Evolutionary conservation across 2,888 invertebrate genomes (phyloP).

Genomic region (Ormia ochracea): DNA sequence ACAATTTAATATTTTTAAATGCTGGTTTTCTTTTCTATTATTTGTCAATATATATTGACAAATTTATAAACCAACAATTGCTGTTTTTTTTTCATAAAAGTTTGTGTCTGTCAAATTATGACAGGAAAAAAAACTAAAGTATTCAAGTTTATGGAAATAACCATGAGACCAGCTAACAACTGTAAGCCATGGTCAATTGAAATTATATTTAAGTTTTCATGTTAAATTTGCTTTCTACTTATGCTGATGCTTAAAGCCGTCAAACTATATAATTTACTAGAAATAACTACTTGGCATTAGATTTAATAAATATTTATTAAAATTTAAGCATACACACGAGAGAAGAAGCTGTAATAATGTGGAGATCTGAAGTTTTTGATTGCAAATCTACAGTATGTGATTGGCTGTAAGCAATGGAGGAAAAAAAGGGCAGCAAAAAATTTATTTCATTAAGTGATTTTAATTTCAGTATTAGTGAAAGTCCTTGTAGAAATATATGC

Average conservation of each 20-base stretch:
- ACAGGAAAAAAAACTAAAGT: slow-evolving; percentile 11
- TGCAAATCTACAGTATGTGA: too few relatives aligned
- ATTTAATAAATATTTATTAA: slow-evolving; percentile 35
- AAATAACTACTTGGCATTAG: slow-evolving; percentile 16
- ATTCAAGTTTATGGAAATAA: slow-evolving; percentile 21
- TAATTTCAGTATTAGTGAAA: too few relatives aligned
- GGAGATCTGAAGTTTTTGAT: neutral
- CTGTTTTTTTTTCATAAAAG: neutral
- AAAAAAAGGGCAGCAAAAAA: too few relatives aligned
- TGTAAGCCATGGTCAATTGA: slow-evolving; percentile 42
- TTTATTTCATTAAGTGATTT: too few relatives aligned
- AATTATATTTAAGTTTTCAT: slow-evolving; percentile 35
- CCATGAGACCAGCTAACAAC: slow-evolving; percentile 18
- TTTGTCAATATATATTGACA: slow-evolving; percentile 31
- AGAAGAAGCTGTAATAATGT: neutral
- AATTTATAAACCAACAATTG: slow-evolving; percentile 5
- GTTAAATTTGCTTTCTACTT: slow-evolving; percentile 37
- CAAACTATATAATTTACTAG: slow-evolving; percentile 16
- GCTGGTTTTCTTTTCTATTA: neutral
- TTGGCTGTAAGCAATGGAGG: too few relatives aligned
- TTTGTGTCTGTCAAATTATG: slow-evolving; percentile 25
- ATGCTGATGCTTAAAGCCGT: neutral
- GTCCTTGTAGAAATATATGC: too few relatives aligned
- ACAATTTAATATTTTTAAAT: slow-evolving; percentile 12
- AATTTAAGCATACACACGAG: neutral